Base-by-base conservation (phyloP, 2,797 vertebrate genomes). In the Sebastes taczanowskii region DNA sequence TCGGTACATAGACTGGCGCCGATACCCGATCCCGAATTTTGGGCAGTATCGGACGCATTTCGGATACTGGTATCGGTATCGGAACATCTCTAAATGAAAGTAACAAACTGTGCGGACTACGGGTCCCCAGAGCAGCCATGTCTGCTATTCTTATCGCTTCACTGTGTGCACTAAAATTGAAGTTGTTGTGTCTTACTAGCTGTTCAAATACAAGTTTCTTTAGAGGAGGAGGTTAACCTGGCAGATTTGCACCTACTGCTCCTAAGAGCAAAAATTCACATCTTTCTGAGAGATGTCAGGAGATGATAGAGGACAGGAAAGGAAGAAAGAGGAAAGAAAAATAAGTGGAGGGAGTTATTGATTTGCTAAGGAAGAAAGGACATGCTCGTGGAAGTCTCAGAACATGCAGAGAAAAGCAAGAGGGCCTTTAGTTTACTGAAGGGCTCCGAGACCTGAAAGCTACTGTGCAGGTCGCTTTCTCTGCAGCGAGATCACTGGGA, bases 381-480 rank as follows among this genome's bases (percentile, higher is more conserved):
- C 61, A 78, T 23, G 65, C 62, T 64, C 69, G 73, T 53, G 29
- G 38, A 82, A 68, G 78, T 77, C 86, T 88, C 55, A 71, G 59
- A 86, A 76, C 85, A 88, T 62, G 66, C 74, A 78, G 76, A 80
- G 76, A 75, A 81, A 87, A 91, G 79, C 73, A 82, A 81, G 71
- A 63, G 52, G 79, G 77, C 29, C 49, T 77, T 79, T 34, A 71
- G 71, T 89, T 86, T 81, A 78, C 81, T 66, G 75, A 81, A 73
- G 61, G 79, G 74, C 85, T 82, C 52, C 46, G 38, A 74, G 20
- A 71, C 61, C 80, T 74, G 72, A 75, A 81, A 82, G 80, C 81
- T 84, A 76, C 88, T 68, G 85, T 66, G 67, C 78, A 38, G 25
- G 74, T 81, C n/a, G n/a, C 67, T 73, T 64, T 66, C 72, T 61